A percentile compares a stretch with the other conserved stretches of the same genome.
Evolutionary conservation across 2,888 invertebrate genomes (phyloP).

Genomic region (Agonum fuliginosum): DNA sequence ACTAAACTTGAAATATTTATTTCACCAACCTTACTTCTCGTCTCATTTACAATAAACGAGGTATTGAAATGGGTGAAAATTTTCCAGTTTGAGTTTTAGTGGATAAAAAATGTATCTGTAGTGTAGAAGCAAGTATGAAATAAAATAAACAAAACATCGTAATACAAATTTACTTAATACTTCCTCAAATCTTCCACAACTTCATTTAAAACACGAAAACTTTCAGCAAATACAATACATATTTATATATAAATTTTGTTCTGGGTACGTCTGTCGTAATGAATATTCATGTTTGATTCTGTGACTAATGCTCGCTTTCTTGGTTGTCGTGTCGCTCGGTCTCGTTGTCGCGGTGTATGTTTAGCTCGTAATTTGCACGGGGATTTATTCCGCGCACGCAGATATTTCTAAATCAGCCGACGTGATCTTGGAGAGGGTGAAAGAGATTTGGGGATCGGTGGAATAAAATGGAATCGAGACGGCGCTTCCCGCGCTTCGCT

Average conservation of each 20-base stretch:
- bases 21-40: too few relatives aligned
- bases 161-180: neutral
- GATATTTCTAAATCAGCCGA: conserved; percentile 37
- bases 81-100: too few relatives aligned
- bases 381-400: conserved; percentile 37
- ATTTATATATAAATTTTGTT: conserved; percentile 7
- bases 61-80: too few relatives aligned
- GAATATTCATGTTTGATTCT: conserved; percentile 31
- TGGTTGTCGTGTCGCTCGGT: neutral
- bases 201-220: neutral
- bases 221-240: conserved; percentile 5
- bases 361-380: conserved; percentile 40
- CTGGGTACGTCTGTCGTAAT: neutral
- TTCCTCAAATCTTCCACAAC: neutral
- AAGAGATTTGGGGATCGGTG: conserved; percentile 20
- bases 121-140: too few relatives aligned
- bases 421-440: conserved; percentile 20
- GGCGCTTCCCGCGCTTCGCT: neutral
- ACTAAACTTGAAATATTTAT: too few relatives aligned
- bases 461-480: conserved; percentile 6
- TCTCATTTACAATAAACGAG: too few relatives aligned
- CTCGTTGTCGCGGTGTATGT: conserved; percentile 1
- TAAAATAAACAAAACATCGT: neutral
- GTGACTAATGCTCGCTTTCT: neutral
- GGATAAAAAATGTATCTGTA: too few relatives aligned